These are phyloP conservation scores for Trichopria drosophilae DNA, from an alignment of 2,888 invertebrate genomes.

Conservation along the genomic window DNA sequence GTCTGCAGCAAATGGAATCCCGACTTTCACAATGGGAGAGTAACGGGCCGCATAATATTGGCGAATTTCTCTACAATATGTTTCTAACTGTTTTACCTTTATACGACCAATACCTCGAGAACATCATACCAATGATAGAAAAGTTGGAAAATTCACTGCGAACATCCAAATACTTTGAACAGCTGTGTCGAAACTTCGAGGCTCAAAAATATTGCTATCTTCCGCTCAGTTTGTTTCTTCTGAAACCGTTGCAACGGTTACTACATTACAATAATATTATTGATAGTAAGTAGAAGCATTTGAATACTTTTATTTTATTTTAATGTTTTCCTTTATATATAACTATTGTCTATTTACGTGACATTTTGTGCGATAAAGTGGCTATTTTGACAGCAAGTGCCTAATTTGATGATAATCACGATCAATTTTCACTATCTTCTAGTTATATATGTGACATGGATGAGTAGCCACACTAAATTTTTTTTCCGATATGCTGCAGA, in stretches of 20 bases:
- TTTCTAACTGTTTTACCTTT: slow-evolving; percentile 66
- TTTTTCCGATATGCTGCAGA: too few species aligned
- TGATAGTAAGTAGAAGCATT: slow-evolving; percentile 76
- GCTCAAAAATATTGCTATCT: slow-evolving; percentile 83
- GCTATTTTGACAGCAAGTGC: too few species aligned
- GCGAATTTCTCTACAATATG: slow-evolving; percentile 74
- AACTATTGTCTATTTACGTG: too few species aligned
- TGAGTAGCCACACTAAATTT: too few species aligned
- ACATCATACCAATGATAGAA: slow-evolving; percentile 76
- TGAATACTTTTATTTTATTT: background rate
- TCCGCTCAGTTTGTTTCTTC: slow-evolving; percentile 78
- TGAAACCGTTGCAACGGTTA: slow-evolving; percentile 82
- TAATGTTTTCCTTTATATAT: background rate
- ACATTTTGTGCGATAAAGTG: too few species aligned
- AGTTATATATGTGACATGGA: too few species aligned
- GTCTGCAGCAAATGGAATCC: slow-evolving; percentile 79
- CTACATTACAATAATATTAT: slow-evolving; percentile 80
- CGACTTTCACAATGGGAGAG: slow-evolving; percentile 76
- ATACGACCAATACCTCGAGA: slow-evolving; percentile 73
- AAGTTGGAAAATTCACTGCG: slow-evolving; percentile 78
- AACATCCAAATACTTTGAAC: slow-evolving; percentile 70
- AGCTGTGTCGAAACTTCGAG: slow-evolving; percentile 77
- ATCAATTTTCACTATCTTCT: too few species aligned
- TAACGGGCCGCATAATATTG: slow-evolving; percentile 67
- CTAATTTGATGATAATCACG: too few species aligned